Conservation (phyloP, 1,140 invertebrate genomes). For the Papilio dardanus region DNA sequence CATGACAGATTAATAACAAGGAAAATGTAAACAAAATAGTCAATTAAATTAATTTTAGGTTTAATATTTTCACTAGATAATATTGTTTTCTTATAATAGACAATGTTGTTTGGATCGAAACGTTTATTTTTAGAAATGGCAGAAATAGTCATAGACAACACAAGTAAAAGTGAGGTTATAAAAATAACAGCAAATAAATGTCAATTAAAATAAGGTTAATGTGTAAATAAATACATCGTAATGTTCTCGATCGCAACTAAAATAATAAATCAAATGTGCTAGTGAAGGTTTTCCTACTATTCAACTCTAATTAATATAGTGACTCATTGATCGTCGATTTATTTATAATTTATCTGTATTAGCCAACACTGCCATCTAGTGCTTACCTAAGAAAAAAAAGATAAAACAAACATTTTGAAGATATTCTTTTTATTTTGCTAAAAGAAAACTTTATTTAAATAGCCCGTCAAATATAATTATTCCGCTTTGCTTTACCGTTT, state of each 20-base stretch:
- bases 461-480: not conserved
- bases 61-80: not conserved
- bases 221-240: constrained; percentile 7
- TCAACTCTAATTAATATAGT: not conserved
- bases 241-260: not conserved
- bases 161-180: not conserved
- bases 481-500: not conserved
- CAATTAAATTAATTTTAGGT: too few species aligned
- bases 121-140: too few species aligned
- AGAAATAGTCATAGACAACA: too few species aligned
- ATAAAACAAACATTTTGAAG: not conserved
- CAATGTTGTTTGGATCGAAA: too few species aligned
- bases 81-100: too few species aligned
- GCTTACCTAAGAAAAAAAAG: not conserved
- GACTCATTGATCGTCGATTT: not conserved
- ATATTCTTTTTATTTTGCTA: not conserved
- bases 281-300: not conserved
- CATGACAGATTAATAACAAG: not conserved
- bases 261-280: constrained; percentile 9
- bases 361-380: constrained; percentile 4
- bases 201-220: not conserved
- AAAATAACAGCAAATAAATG: constrained; percentile 12
- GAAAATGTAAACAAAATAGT: not conserved
- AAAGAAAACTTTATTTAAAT: not conserved
- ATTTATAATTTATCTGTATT: not conserved